Conservation (phyloP, 2,113 vertebrate genomes). For the Helogale parvula region DNA sequence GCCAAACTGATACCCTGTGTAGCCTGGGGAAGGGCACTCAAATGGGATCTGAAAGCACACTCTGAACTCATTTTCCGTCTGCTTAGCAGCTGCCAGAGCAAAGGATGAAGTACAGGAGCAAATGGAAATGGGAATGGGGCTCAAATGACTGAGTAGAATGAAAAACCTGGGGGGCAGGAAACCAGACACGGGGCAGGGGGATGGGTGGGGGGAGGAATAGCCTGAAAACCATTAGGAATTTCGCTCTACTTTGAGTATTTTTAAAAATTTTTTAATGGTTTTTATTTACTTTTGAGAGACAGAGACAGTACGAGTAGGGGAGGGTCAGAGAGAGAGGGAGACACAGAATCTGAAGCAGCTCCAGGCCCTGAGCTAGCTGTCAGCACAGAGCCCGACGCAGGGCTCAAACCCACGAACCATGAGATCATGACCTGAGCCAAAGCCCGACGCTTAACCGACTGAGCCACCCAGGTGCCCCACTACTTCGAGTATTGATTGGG, state of each 20-base stretch:
- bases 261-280: no score
- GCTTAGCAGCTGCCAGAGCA: conserved; percentile 10
- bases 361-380: no score
- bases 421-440: no score
- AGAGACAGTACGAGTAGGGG: no score
- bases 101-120: neutral
- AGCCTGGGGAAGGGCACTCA: neutral
- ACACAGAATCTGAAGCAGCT: no score
- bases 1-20: conserved; percentile 71
- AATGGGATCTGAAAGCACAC: neutral
- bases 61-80: conserved; percentile 38
- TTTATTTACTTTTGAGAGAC: no score
- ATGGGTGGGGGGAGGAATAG: no score
- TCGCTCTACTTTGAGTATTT: neutral
- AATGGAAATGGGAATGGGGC: neutral
- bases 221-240: neutral
- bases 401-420: no score
- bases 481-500: neutral
- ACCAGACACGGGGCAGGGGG: neutral
- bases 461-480: no score
- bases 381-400: no score
- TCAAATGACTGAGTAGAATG: neutral
- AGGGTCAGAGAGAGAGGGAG: no score
- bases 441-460: no score
- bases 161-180: neutral